Evolutionary conservation across 2,797 vertebrate genomes (phyloP).

Genomic region (Gobionotothen gibberifrons): DNA sequence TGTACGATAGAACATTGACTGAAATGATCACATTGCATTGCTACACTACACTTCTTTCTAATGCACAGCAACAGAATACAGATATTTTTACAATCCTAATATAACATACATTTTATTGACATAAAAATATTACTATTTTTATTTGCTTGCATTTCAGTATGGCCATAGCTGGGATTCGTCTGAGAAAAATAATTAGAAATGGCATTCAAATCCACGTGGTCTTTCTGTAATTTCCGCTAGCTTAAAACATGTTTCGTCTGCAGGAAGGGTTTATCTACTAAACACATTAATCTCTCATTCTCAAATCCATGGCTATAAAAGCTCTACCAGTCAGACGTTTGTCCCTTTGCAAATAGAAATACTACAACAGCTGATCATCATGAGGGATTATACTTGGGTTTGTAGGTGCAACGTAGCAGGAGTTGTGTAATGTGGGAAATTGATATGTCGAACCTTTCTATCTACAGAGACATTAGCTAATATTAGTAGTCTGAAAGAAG

Average conservation of each 20-base stretch:
- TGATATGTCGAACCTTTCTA: conserved; percentile 9
- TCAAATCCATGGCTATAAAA: conserved; percentile 57
- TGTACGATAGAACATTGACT: not conserved
- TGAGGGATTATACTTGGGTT: conserved; percentile 31
- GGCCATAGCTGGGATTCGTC: not conserved
- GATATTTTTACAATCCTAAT: not conserved
- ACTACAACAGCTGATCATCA: conserved; percentile 32
- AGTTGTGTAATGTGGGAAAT: conserved; percentile 28
- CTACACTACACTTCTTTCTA: not conserved
- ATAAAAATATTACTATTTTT: not conserved
- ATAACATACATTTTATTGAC: not conserved
- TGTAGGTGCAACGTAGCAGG: conserved; percentile 2
- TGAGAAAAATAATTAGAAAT: not conserved
- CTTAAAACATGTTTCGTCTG: conserved; percentile 32
- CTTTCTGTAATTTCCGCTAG: conserved; percentile 20
- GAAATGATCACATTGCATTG: no score
- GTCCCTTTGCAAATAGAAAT: conserved; percentile 28
- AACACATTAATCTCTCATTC: conserved; percentile 52
- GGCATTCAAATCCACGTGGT: not conserved
- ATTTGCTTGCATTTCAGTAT: no score
- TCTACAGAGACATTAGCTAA: not conserved
- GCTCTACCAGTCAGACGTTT: conserved; percentile 47
- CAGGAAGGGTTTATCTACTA: conserved; percentile 21
- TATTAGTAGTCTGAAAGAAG: conserved; percentile 7
- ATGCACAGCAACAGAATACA: not conserved